These are phyloP conservation scores for Drosophila equinoxialis DNA, from an alignment of 1,140 invertebrate species.

Conservation along the genomic window DNA sequence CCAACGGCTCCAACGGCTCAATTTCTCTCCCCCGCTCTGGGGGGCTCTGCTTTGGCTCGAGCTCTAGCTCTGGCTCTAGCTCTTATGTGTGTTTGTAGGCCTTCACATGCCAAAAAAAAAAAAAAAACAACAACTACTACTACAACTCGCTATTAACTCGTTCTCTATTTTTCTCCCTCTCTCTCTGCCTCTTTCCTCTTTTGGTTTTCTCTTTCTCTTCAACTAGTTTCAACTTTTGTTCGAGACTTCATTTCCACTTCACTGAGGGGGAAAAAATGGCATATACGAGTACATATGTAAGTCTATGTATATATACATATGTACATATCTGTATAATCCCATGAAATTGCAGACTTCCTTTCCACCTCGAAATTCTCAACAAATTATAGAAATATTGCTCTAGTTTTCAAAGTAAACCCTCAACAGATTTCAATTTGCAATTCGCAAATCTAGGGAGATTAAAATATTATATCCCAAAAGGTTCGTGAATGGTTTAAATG, in stretches of 20 bases:
- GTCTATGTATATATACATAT: slow-evolving; percentile 1
- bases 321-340: slow-evolving; percentile 48
- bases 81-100: slow-evolving; percentile 64
- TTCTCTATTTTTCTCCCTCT: slow-evolving; percentile 37
- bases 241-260: slow-evolving; percentile 2
- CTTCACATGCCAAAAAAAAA: slow-evolving; percentile 47
- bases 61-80: slow-evolving; percentile 33
- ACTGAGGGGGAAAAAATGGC: background rate
- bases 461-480: too few species aligned
- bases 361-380: slow-evolving; percentile 36
- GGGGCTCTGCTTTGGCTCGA: slow-evolving; percentile 33
- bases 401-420: background rate
- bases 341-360: slow-evolving; percentile 53
- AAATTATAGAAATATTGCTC: slow-evolving; percentile 6
- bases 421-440: too few species aligned
- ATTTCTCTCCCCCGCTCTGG: slow-evolving; percentile 22
- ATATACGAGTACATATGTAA: background rate
- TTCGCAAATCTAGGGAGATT: too few species aligned
- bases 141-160: slow-evolving; percentile 52
- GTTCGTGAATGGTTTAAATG: too few species aligned
- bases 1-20: slow-evolving; percentile 17
- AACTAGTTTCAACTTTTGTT: slow-evolving; percentile 7
- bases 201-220: slow-evolving; percentile 56
- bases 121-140: slow-evolving; percentile 18
- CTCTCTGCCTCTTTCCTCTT: background rate